Base-by-base conservation (phyloP, 1,140 invertebrate genomes). In the Drosophila bifasciata region DNA sequence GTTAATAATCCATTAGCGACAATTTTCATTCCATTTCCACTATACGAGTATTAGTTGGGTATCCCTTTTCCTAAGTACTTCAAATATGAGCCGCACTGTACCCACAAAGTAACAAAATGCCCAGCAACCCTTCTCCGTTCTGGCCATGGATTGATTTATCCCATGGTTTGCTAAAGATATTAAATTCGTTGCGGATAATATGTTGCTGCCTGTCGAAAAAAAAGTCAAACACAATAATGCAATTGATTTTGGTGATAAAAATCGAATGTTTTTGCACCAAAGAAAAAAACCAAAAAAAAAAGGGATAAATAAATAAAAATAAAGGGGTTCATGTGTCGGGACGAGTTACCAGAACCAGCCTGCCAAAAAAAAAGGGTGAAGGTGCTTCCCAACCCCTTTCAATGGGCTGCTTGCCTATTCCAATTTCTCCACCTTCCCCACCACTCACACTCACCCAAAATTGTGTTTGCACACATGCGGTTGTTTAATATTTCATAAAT, bases 171-270 rank as follows among this genome's bases (percentile, higher is more conserved):
- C 57, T 71, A 76, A 61, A 67, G 70, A 75, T 58, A 61, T 58
- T 55, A 52, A 60, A 60, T 67, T 66, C 46, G 76, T 25, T 78
- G 57, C 50, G 51, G 44, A 36, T 59, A 52, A 44, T 21, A 32
- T 56, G 70, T 56, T 58, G 32, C 32, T 13, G 36, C 28, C 40
- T 64, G 56, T 68, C 43, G 40, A 44, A 70, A 67, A 70, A 67
- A 36, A 73, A 76, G 49, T 57, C 79, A 76, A 76, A 83, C 69
- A 86, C 81, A 81, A 81, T 86, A 86, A 86, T 77, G 77, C 73
- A 88, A 86, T 86, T 86, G 83, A 86, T 86, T 86, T 86, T 86
- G 78, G 77, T 81, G 81, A 88, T 88, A 86, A 86, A 86, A 86
- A 88, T 86, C 83, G 79, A 86, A 88, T 63, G 73, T 86, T 75